These are phyloP conservation scores for Scaptodrosophila latifasciaeformis DNA, from an alignment of 2,888 invertebrate species.

Conservation along the genomic window DNA sequence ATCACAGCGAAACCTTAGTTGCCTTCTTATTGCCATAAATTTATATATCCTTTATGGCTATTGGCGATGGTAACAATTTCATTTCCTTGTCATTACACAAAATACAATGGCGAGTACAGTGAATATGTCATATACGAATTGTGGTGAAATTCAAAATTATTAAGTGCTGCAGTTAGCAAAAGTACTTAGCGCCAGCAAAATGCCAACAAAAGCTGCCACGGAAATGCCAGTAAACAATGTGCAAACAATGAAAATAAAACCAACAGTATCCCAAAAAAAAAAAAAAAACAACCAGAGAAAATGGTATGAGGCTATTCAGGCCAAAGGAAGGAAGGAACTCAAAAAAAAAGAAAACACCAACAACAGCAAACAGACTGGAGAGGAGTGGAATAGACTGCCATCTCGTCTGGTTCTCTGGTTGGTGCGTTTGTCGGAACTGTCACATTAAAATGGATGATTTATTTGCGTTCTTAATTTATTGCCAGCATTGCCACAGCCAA, in stretches of 20 bases:
- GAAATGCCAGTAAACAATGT: slow-evolving; percentile 44
- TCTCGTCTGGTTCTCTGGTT: background rate
- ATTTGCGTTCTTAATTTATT: slow-evolving; percentile 69
- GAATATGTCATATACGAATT: no score
- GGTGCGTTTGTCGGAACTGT: slow-evolving; percentile 66
- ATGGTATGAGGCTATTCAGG: slow-evolving; percentile 29
- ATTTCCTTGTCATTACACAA: no score
- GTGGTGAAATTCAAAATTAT: slow-evolving; percentile 56
- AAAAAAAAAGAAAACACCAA: slow-evolving; percentile 35
- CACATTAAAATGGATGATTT: slow-evolving; percentile 72
- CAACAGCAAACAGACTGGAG: slow-evolving; percentile 34
- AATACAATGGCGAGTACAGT: no score
- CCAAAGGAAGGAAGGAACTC: slow-evolving; percentile 47
- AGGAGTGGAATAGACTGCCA: slow-evolving; percentile 15
- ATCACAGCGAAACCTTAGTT: no score
- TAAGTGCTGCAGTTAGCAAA: slow-evolving; percentile 60
- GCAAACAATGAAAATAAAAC: slow-evolving; percentile 51
- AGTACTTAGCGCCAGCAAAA: slow-evolving; percentile 61
- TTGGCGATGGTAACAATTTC: no score
- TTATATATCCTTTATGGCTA: no score
- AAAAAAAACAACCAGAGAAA: slow-evolving; percentile 16
- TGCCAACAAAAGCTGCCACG: slow-evolving; percentile 7
- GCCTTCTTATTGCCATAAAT: no score
- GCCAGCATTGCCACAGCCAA: slow-evolving; percentile 33
- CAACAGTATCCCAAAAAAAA: slow-evolving; percentile 45